Evolutionary conservation across 1,140 invertebrate species (phyloP).

Genomic region (Hypsibius dujardini): DNA sequence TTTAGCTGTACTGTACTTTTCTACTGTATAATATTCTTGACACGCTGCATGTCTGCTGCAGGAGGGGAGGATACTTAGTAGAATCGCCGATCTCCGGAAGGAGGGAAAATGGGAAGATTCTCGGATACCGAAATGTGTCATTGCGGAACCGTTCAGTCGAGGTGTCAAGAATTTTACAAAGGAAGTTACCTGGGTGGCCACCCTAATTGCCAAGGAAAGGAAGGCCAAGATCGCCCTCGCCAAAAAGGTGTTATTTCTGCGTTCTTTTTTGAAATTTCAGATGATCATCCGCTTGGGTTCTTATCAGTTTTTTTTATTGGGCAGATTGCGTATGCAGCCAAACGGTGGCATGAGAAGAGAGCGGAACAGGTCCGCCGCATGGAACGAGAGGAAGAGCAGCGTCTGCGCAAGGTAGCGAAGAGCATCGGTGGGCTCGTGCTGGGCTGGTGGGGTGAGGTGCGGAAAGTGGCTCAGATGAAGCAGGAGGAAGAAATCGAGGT

Average conservation of each 20-base stretch:
- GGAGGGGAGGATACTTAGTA: conserved; percentile 1
- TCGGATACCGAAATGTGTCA: background rate
- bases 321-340: conserved; percentile 7
- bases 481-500: conserved; percentile 26
- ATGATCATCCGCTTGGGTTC: background rate
- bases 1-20: too few relatives aligned
- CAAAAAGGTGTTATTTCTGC: conserved; percentile 4
- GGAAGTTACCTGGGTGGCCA: conserved; percentile 14
- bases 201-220: conserved; percentile 2
- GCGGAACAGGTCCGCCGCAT: background rate
- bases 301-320: background rate
- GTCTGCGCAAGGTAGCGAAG: conserved; percentile 25
- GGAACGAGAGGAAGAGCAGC: conserved; percentile 28
- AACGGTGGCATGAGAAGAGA: conserved; percentile 11
- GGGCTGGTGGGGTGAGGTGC: conserved; percentile 19
- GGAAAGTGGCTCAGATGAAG: conserved; percentile 15
- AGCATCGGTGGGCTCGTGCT: background rate
- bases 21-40: too few relatives aligned
- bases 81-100: background rate
- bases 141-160: background rate
- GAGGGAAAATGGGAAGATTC: conserved; percentile 16
- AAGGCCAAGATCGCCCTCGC: background rate
- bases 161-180: conserved; percentile 1
- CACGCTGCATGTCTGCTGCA: too few relatives aligned
- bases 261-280: background rate